Base-by-base conservation (phyloP, 2,797 vertebrate species). In the Falco cherrug region DNA sequence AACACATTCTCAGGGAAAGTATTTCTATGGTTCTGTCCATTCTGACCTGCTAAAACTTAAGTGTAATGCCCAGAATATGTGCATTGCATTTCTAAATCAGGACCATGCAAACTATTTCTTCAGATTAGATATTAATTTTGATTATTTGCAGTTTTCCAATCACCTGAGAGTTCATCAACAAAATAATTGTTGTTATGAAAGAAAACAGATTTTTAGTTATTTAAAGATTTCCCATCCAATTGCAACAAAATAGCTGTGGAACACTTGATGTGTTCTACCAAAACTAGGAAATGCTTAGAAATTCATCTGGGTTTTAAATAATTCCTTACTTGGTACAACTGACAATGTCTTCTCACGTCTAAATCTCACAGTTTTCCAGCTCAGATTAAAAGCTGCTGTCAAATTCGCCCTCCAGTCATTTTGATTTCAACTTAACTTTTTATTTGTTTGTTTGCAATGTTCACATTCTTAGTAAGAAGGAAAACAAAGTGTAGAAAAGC, bases 51-150 rank as follows among this genome's bases (percentile, higher is more conserved):
- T 59, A 70, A 82, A 88, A 45, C 3, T 29, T 20, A 71, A 41
- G 14, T 53, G 3, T 25, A 61, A 53, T 17, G 3, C 3, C 13
- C 8, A 31, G 56, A 81, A 71, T 37, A 75, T 16, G 71, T 17
- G 75, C 11, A 37, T 6, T 64, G 3, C 2, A 61, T 53, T 73
- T 84, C 21, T 85, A 7, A 14, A 3, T 31, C 28, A 35, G 13
- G 13, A 57, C 7, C 16, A 26, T 0, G 0, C 1, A 76, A 78
- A 73, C 2, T 33, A 25, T 1, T 16, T 50, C 60, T 74, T 89
- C n/a, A 84, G 6, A 15, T 78, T 73, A 43, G 39, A 57, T 48
- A 73, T n/a, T 77, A 20, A 83, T n/a, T 91, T 79, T 29, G 79
- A 47, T 77, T 76, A 37, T 71, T 84, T 91, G 13, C 7, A 11